Conservation (phyloP, 2,888 invertebrate species). For the Cyclophora albipunctata region DNA sequence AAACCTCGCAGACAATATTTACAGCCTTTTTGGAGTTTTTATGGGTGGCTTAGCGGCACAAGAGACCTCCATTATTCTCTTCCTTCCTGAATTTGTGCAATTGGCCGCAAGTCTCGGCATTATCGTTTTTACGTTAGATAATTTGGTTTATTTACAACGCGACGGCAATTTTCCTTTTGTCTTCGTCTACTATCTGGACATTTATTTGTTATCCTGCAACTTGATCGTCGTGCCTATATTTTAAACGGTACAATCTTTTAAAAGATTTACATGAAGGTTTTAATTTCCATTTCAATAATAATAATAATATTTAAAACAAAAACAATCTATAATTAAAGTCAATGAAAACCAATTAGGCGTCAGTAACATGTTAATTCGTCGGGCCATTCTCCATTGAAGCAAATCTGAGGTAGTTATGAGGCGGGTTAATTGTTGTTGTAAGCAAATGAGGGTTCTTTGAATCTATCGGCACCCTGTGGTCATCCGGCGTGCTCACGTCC, state of each 20-base stretch:
- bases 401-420: neutral
- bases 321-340: no score
- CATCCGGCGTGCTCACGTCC: no score
- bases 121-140: neutral
- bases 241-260: no score
- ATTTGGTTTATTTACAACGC: no score
- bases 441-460: neutral
- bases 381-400: neutral
- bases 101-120: constrained; percentile 3
- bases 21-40: constrained; percentile 16
- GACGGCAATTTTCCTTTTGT: neutral
- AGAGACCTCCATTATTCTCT: constrained; percentile 13
- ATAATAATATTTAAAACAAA: no score
- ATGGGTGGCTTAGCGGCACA: constrained; percentile 13
- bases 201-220: no score
- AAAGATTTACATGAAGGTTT: no score
- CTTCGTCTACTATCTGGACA: neutral
- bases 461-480: no score
- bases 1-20: constrained; percentile 6
- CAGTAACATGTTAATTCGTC: neutral
- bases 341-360: no score
- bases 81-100: constrained; percentile 8
- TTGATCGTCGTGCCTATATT: no score
- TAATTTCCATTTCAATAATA: no score
- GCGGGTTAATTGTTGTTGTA: constrained; percentile 1